Evolutionary conservation across 2,888 invertebrate species (phyloP), one percentile per base, ranked within the genome.

Genomic region (Germaria angustata): DNA sequence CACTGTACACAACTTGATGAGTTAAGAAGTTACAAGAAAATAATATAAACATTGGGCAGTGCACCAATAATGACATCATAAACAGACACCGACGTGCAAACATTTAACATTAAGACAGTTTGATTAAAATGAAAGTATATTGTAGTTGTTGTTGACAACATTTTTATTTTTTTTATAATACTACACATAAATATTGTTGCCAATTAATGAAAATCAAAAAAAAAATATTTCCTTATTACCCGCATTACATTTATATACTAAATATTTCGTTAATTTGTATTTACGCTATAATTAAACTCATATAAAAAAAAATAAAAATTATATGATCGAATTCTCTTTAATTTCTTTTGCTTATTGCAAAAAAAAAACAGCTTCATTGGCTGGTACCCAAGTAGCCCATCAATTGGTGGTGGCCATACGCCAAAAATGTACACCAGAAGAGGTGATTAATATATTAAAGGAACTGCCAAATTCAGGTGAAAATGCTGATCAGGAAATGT

Each of bases 351-450:
- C 49, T 53, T n/a, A 20, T 53, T 7, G 32, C 13, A 20, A 55
- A 32, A 59, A 28, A 32, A 41, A 11, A 53, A 22, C 90, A 96
- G 96, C 95, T 22, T 92, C 94, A 11, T 92, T 96, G 17, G 95
- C 96, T 0, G 96, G 96, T 65, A 96, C 96, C 0, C 92, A 95
- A 80, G 95, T 95, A 0, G 98, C 98, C 4, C 96, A 97, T 90
- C 95, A 96, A 88, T 92, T 99, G 76, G 96, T 97, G 2, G 94
- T 95, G 17, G 95, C 97, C 72, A 96, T 99, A 77, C 94, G 97
- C 80, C 95, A 96, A 89, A 98, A 97, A 89, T 97, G 97, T 90
- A 95, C 96, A 0, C 94, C 97, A 0, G 98, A 98, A 87, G 98
- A 98, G 89, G 97, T 97, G 0, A 91, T 98, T 49, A 95, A 95